Base-by-base conservation (phyloP, 2,113 vertebrate genomes). In the Centropus bengalensis region DNA sequence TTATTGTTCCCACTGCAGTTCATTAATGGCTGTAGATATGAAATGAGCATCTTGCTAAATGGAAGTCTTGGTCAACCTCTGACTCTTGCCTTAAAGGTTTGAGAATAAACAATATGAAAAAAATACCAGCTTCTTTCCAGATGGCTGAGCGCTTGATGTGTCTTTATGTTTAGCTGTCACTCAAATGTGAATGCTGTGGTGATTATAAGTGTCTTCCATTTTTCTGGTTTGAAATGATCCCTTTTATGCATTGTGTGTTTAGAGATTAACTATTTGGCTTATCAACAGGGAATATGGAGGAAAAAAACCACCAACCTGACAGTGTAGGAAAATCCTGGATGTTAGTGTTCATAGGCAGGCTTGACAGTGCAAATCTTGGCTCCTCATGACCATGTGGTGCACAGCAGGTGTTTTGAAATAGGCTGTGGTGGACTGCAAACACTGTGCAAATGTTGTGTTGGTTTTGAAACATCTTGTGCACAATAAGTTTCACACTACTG, bases 81-180 rank as follows among this genome's bases (percentile, higher is more conserved):
- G 97, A 98, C 96, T 97, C 96, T 97, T 97, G 96, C 97, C 96
- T 96, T 97, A 97, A 97, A 96, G 96, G 95, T 96, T 97, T 97
- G 95, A 94, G 94, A 98, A 96, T 79, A 98, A 95, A 97, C 97
- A 98, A 96, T 97, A 89, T 74, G 86, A 94, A 96, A 97, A 93
- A 96, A 97, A 97, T 76, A 82, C 52, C 82, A 93, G 94, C 95
- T 92, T 96, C 94, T 97, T 98, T 98, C 96, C 97, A 97, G 97
- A 97, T 98, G 97, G 97, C 96, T 98, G 96, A 94, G 67, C 97
- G 96, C 96, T 96, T 97, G 94, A 97, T 97, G 95, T 91, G 95
- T 95, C 97, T 98, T 98, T 98, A 97, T 98, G 96, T 97, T 97
- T 96, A 96, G 95, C 97, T 98, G 96, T 96, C 97, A 98, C 96